A percentile compares a stretch with the other conserved stretches of the same genome.
Conservation (phyloP, 2,797 vertebrate genomes). For the Knipowitschia caucasica region DNA sequence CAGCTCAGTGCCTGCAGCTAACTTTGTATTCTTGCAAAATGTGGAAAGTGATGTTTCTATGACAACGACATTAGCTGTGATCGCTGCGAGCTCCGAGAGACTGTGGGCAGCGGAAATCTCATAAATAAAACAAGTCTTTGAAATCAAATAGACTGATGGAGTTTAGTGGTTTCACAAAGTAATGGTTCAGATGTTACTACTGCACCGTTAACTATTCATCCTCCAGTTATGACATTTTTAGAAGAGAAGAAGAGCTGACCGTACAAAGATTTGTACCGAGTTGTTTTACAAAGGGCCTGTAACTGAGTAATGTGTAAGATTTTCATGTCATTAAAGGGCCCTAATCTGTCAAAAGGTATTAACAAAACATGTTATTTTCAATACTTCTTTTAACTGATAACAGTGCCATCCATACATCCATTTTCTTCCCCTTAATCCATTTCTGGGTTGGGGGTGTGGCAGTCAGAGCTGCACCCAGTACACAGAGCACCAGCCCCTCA, state of each 20-base stretch:
- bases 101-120: slow-evolving; percentile 46
- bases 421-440: no score
- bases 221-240: slow-evolving; percentile 31
- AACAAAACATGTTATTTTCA: no score
- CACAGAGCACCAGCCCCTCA: no score
- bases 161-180: slow-evolving; percentile 37
- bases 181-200: slow-evolving; percentile 35
- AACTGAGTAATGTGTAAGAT: no score
- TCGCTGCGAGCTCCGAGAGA: slow-evolving; percentile 27
- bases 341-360: no score
- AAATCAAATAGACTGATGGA: slow-evolving; percentile 41
- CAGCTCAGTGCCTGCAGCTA: slow-evolving; percentile 4
- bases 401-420: no score
- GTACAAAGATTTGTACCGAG: slow-evolving; percentile 14
- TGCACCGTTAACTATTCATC: slow-evolving; percentile 45
- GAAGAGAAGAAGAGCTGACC: slow-evolving; percentile 18
- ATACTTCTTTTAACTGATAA: no score
- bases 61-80: slow-evolving; percentile 43
- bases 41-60: slow-evolving; percentile 41
- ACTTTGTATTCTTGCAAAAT: slow-evolving; percentile 25
- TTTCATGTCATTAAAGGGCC: no score
- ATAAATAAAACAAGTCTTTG: slow-evolving; percentile 54
- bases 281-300: no score
- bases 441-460: no score
- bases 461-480: no score